A percentile compares a stretch with the other conserved stretches of the same genome.
phyloP scores from a whole-genome alignment of 2,113 vertebrate genomes.

The Gallinago jamesoni region DNA sequence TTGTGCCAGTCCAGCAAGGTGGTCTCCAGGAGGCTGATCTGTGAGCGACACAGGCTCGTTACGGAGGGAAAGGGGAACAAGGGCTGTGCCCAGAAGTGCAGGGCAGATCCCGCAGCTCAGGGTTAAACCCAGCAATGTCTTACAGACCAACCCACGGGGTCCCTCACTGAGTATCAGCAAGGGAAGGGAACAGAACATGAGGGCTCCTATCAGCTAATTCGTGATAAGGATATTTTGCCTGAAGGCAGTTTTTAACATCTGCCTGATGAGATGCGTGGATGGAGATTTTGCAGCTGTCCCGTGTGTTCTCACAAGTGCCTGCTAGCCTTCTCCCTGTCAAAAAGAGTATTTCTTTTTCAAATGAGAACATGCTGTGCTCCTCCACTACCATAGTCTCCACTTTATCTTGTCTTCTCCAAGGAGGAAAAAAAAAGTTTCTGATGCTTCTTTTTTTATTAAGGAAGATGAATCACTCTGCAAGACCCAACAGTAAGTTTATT shows the following conservation, averaged over 20 bases:
- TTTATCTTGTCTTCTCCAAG: neutral
- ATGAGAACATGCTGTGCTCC: neutral
- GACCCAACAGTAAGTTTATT: neutral
- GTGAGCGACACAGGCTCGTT: neutral
- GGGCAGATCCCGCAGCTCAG: neutral
- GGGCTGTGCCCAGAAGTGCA: accelerated
- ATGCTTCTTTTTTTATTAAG: neutral
- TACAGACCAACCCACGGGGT: neutral
- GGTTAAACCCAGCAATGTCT: accelerated
- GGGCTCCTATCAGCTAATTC: neutral
- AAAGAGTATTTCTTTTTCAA: neutral
- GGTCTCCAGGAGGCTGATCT: slow-evolving; percentile 85
- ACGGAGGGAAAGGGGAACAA: accelerated
- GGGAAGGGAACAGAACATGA: neutral
- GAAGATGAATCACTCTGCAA: neutral
- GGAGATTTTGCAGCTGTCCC: neutral
- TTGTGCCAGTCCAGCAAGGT: slow-evolving; percentile 84
- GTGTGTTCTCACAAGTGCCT: neutral
- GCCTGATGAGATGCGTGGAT: neutral
- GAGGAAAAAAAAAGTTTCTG: neutral
- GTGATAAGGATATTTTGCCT: neutral
- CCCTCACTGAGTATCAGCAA: neutral
- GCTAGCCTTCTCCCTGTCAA: neutral
- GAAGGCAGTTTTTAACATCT: neutral
- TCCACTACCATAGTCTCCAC: neutral